phyloP scores from a whole-genome alignment of 1,140 invertebrate genomes.

The Periplaneta americana region DNA sequence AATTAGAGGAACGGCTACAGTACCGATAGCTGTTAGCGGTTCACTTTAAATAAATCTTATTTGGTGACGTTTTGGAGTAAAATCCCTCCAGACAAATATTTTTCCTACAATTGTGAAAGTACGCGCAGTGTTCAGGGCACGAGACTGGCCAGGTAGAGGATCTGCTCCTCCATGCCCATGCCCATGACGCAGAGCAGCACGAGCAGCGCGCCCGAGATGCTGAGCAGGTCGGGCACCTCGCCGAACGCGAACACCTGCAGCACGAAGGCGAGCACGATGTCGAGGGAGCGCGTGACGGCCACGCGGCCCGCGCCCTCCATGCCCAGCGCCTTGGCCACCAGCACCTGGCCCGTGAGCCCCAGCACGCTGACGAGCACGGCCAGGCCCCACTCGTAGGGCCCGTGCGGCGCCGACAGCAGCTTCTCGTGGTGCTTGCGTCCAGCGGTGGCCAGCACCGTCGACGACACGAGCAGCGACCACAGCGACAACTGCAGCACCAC shows the following conservation, averaged over 20 bases:
- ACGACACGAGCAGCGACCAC: constrained; percentile 38
- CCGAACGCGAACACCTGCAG: constrained; percentile 44
- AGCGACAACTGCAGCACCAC: constrained; percentile 43
- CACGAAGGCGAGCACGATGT: constrained; percentile 46
- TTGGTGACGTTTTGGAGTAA: no score
- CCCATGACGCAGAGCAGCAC: constrained; percentile 42
- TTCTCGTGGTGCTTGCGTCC: not conserved
- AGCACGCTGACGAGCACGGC: constrained; percentile 30
- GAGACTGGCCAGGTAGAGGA: constrained; percentile 2
- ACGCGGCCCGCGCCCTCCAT: constrained; percentile 47
- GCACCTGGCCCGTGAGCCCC: constrained; percentile 41
- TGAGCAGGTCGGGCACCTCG: constrained; percentile 40
- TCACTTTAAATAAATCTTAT: no score
- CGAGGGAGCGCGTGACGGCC: constrained; percentile 44
- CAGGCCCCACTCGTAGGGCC: constrained; percentile 37
- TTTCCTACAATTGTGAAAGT: no score
- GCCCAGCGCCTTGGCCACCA: constrained; percentile 42
- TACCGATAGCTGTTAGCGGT: no score
- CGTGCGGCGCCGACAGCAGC: constrained; percentile 23
- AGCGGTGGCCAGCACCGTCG: constrained; percentile 23
- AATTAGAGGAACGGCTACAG: no score
- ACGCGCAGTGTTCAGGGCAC: constrained; percentile 4
- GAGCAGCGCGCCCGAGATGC: constrained; percentile 38
- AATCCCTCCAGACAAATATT: no score
- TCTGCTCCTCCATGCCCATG: constrained; percentile 42